Conservation (phyloP, 2,888 invertebrate species). For the Cactoblastis cactorum region DNA sequence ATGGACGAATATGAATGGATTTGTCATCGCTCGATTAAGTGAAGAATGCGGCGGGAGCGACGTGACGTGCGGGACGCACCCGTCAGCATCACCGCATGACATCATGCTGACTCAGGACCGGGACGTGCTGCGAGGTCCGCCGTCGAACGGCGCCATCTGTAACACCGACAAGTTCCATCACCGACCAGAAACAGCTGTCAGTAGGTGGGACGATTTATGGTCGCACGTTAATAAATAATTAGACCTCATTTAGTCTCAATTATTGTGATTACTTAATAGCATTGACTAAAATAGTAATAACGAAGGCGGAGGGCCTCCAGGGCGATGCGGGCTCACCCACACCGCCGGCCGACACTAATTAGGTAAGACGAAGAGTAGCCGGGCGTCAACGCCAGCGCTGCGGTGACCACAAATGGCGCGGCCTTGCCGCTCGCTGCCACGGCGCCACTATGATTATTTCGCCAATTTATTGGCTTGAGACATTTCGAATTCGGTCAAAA, state of each 20-base stretch:
- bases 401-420: constrained; percentile 64
- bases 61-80: constrained; percentile 68
- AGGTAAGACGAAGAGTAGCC: constrained; percentile 56
- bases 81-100: constrained; percentile 61
- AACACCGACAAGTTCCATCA: constrained; percentile 34
- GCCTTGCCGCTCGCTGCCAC: constrained; percentile 50
- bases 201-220: constrained; percentile 29
- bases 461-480: constrained; percentile 36
- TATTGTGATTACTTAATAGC: constrained; percentile 36
- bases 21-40: constrained; percentile 75
- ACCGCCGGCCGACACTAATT: constrained; percentile 60
- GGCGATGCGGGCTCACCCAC: constrained; percentile 69
- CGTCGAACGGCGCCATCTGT: constrained; percentile 45
- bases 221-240: constrained; percentile 35
- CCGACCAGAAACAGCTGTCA: constrained; percentile 7
- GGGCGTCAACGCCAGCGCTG: constrained; percentile 34
- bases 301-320: constrained; percentile 53
- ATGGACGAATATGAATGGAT: constrained; percentile 65
- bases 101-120: constrained; percentile 68
- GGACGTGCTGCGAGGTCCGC: constrained; percentile 34
- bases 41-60: constrained; percentile 68
- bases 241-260: constrained; percentile 35
- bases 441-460: constrained; percentile 55
- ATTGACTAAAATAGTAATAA: constrained; percentile 53
- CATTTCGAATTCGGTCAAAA: constrained; percentile 3